Conservation (phyloP, 2,113 vertebrate genomes). For the Pedionomus torquatus region DNA sequence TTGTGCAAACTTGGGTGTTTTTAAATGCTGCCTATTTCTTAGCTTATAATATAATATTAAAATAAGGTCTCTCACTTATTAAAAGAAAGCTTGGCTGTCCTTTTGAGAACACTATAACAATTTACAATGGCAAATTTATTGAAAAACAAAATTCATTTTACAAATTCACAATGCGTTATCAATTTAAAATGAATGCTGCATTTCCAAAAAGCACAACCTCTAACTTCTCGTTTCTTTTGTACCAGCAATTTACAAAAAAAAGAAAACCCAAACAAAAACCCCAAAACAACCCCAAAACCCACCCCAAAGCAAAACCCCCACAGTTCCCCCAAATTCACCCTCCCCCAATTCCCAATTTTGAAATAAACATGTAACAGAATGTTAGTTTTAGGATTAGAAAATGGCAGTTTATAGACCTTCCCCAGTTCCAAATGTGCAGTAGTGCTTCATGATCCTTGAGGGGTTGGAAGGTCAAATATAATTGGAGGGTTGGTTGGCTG, state of each 20-base stretch:
- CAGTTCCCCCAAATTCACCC: not conserved
- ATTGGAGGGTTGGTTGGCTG: slow-evolving; percentile 98
- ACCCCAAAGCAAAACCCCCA: not conserved
- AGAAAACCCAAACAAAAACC: not conserved
- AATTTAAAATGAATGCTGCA: slow-evolving; percentile 86
- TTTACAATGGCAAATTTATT: slow-evolving; percentile 85
- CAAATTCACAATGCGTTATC: slow-evolving; percentile 91
- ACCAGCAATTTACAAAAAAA: slow-evolving; percentile 84
- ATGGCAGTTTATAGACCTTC: slow-evolving; percentile 77
- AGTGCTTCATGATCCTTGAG: slow-evolving; percentile 89
- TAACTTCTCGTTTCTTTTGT: slow-evolving; percentile 71
- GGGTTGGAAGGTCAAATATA: slow-evolving; percentile 97
- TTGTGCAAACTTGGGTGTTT: slow-evolving; percentile 82
- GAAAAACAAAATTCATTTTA: slow-evolving; percentile 80
- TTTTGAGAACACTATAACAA: slow-evolving; percentile 84
- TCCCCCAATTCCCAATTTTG: slow-evolving; percentile 73
- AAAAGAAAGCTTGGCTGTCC: slow-evolving; percentile 90
- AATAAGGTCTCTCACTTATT: slow-evolving; percentile 90
- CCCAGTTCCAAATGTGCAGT: slow-evolving; percentile 33
- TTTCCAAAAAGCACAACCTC: slow-evolving; percentile 84
- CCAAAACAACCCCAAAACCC: not conserved
- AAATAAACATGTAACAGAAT: slow-evolving; percentile 83
- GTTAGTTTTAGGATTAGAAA: slow-evolving; percentile 82
- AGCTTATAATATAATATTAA: slow-evolving; percentile 90
- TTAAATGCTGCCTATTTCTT: slow-evolving; percentile 74